Evolutionary conservation across 2,888 invertebrate species (phyloP).

Genomic region (Cabera pusaria): DNA sequence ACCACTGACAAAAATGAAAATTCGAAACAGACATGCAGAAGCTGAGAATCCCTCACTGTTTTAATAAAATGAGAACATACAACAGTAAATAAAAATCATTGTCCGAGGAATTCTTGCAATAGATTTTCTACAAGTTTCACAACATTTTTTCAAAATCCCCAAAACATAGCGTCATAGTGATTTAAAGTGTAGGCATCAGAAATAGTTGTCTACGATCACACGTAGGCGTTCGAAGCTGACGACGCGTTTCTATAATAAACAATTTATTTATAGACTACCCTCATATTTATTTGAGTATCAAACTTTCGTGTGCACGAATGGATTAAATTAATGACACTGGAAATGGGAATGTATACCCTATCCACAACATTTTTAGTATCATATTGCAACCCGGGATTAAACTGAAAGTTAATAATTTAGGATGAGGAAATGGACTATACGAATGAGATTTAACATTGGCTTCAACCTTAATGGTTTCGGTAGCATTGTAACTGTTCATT

Average conservation of each 20-base stretch:
- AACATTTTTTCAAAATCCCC: slow-evolving; percentile 23
- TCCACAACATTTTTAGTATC: slow-evolving; percentile 26
- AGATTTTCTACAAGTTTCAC: slow-evolving; percentile 20
- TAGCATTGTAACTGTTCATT: too few relatives aligned
- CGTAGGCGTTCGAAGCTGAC: slow-evolving; percentile 43
- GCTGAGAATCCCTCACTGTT: too few relatives aligned
- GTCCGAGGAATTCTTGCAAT: slow-evolving; percentile 11
- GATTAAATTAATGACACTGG: slow-evolving; percentile 37
- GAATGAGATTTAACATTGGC: slow-evolving; percentile 15
- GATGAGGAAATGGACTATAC: slow-evolving; percentile 21
- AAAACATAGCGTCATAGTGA: slow-evolving; percentile 28
- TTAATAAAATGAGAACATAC: too few relatives aligned
- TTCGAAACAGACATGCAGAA: too few relatives aligned
- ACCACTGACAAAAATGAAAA: too few relatives aligned
- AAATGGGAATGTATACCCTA: slow-evolving; percentile 35
- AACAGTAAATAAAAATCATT: too few relatives aligned
- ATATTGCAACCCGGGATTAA: slow-evolving; percentile 25
- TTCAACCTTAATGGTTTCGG: slow-evolving; percentile 18
- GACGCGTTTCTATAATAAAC: slow-evolving; percentile 40
- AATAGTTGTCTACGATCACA: slow-evolving; percentile 39
- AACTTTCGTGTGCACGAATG: slow-evolving; percentile 42
- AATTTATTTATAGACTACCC: slow-evolving; percentile 46
- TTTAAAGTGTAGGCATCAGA: slow-evolving; percentile 31
- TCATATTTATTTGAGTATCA: slow-evolving; percentile 37
- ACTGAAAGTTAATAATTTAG: slow-evolving; percentile 13